Conservation (phyloP, 2,113 vertebrate genomes). For the Mugil cephalus region DNA sequence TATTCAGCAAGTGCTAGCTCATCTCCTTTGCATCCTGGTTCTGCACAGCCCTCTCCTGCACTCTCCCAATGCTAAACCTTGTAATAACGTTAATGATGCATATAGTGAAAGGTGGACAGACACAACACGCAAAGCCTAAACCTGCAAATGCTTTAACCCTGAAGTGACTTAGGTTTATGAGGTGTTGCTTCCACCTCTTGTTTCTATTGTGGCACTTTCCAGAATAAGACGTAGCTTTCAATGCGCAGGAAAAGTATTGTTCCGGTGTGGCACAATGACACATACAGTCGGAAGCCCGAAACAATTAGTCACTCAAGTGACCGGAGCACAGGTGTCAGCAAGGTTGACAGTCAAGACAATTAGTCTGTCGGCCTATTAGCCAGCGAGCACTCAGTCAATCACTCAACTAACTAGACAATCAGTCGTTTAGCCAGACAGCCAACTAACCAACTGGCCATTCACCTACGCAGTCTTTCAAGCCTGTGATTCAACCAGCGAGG, state of each 20-base stretch:
- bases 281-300: constrained; percentile 3
- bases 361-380: constrained; percentile 43
- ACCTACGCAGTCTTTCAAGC: constrained; percentile 48
- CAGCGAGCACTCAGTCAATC: constrained; percentile 41
- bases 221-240: constrained; percentile 8
- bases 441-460: constrained; percentile 34
- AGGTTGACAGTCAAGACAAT: constrained; percentile 31
- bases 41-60: constrained; percentile 51
- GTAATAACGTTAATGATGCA: constrained; percentile 73
- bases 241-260: constrained; percentile 16
- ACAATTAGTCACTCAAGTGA: constrained; percentile 39
- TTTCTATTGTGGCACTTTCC: neutral
- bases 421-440: constrained; percentile 38
- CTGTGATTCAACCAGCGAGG: constrained; percentile 42
- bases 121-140: constrained; percentile 59
- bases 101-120: constrained; percentile 68
- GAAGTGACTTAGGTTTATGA: constrained; percentile 7
- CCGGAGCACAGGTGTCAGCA: constrained; percentile 22
- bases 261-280: neutral
- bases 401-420: constrained; percentile 48
- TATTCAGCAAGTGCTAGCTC: constrained; percentile 55
- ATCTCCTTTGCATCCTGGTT: constrained; percentile 58
- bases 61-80: constrained; percentile 67
- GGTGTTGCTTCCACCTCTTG: neutral
- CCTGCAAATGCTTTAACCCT: constrained; percentile 39